Percentiles rank a stretch among this genome's conserved stretches.
These are phyloP conservation scores for Ptychobarbus kaznakovi DNA, from an alignment of 2,797 vertebrate genomes.

Conservation along the genomic window DNA sequence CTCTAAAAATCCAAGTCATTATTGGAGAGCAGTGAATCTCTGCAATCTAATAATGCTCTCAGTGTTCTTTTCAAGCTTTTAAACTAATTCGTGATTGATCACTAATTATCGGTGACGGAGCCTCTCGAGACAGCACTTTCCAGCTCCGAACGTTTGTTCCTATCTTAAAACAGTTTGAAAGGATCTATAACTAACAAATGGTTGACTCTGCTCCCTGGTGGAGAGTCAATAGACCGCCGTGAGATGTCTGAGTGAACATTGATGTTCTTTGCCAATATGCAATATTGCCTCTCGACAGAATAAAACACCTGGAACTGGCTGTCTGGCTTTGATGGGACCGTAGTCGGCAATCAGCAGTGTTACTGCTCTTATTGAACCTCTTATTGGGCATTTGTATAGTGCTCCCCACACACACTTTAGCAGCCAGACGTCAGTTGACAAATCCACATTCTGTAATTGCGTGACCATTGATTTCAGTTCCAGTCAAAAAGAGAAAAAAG, in stretches of 20 bases:
- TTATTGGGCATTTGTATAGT: constrained; percentile 61
- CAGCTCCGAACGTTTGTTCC: constrained; percentile 51
- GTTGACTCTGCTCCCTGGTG: constrained; percentile 63
- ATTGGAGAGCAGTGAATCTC: constrained; percentile 76
- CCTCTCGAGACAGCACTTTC: constrained; percentile 65
- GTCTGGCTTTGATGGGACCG: constrained; percentile 54
- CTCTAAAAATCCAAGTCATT: constrained; percentile 72
- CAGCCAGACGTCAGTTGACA: constrained; percentile 50
- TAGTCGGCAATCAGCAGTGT: constrained; percentile 55
- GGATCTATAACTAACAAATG: constrained; percentile 71
- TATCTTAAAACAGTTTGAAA: constrained; percentile 63
- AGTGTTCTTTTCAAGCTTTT: constrained; percentile 76
- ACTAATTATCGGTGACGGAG: constrained; percentile 75
- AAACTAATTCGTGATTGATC: constrained; percentile 79
- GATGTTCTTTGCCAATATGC: constrained; percentile 69
- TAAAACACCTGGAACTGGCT: constrained; percentile 63
- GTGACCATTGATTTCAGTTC: constrained; percentile 63
- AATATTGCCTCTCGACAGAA: constrained; percentile 61
- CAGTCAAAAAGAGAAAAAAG: constrained; percentile 58
- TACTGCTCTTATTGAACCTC: constrained; percentile 58
- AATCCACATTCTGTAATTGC: constrained; percentile 61
- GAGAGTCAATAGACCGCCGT: constrained; percentile 70
- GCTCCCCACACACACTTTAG: constrained; percentile 55
- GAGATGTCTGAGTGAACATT: constrained; percentile 70
- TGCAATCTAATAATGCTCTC: constrained; percentile 76